Conservation (phyloP, 2,113 vertebrate genomes). For the Strix aluco region DNA sequence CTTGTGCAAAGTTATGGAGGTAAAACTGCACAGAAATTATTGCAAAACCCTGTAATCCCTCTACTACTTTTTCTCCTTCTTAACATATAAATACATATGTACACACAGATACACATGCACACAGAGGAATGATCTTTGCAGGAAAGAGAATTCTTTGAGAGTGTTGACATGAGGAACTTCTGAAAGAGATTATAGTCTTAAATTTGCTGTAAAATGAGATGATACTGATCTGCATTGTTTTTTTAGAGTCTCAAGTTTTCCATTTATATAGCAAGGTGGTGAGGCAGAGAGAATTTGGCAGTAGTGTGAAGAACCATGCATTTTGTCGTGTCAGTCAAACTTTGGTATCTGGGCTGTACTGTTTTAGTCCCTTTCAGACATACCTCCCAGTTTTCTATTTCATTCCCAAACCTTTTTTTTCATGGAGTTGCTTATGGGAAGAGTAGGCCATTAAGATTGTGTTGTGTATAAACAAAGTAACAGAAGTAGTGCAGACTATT, state of each 20-base stretch:
- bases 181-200: background rate
- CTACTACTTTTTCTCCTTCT: background rate
- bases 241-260: background rate
- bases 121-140: background rate
- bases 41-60: background rate
- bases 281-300: background rate
- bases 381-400: background rate
- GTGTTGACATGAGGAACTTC: background rate
- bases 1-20: background rate
- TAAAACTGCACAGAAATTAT: background rate
- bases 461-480: background rate
- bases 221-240: background rate
- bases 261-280: background rate
- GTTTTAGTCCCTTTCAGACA: background rate
- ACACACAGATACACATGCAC: no score
- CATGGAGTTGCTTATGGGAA: background rate
- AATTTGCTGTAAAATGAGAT: background rate
- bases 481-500: background rate
- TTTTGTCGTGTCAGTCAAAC: rapidly evolving
- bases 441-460: background rate
- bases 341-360: background rate
- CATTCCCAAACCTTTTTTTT: background rate
- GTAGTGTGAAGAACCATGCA: background rate
- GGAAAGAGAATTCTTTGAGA: background rate
- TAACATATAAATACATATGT: rapidly evolving